phyloP scores from a whole-genome alignment of 2,113 vertebrate species.

The Myxocyprinus asiaticus region DNA sequence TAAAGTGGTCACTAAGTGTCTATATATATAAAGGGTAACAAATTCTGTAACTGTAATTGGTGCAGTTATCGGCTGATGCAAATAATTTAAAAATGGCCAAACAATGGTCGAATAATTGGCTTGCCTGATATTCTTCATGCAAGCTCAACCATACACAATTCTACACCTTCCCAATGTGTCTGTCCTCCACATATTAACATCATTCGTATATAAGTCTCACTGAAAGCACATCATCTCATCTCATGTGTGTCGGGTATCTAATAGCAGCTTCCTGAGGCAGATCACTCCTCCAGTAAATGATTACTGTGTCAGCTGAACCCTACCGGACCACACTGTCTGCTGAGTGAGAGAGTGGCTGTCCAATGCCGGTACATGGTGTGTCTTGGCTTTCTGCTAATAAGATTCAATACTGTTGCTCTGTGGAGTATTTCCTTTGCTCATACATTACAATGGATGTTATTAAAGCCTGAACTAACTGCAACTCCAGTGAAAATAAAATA shows the following conservation, averaged over 20 bases:
- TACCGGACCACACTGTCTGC: conserved; percentile 2
- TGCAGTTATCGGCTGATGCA: too few species aligned
- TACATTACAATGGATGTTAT: conserved; percentile 62
- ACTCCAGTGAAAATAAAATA: conserved; percentile 70
- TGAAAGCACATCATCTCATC: too few species aligned
- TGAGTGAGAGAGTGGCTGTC: neutral
- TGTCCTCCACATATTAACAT: too few species aligned
- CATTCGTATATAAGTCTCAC: too few species aligned
- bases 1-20: too few species aligned
- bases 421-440: conserved; percentile 7
- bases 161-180: too few species aligned
- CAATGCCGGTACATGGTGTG: neutral
- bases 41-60: too few species aligned
- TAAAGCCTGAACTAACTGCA: conserved; percentile 56
- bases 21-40: too few species aligned
- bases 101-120: too few species aligned
- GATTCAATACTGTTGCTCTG: neutral
- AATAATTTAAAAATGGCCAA: too few species aligned
- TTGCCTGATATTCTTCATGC: too few species aligned
- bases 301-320: conserved; percentile 49
- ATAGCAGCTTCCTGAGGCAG: conserved; percentile 68
- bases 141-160: too few species aligned
- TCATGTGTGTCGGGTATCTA: conserved; percentile 66
- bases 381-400: neutral
- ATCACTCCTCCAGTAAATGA: conserved; percentile 63